Percentiles rank a stretch among this genome's conserved stretches.
Conservation (phyloP, 2,888 invertebrate genomes). For the Oasisia sp. region DNA sequence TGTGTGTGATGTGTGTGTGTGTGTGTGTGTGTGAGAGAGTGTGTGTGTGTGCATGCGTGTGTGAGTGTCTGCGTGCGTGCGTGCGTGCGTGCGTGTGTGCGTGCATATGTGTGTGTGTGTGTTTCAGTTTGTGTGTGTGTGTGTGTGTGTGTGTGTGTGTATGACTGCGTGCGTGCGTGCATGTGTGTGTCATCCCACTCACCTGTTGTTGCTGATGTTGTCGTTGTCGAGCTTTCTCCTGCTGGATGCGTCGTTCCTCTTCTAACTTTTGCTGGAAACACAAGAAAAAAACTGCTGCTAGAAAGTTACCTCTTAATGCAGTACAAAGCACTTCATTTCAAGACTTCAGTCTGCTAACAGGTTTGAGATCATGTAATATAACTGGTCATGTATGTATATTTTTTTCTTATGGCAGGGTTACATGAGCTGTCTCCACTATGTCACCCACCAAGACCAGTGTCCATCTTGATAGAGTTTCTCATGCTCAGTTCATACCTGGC, state of each 20-base stretch:
- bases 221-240: constrained; percentile 29
- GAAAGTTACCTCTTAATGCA: not conserved
- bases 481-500: no score
- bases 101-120: not conserved
- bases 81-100: not conserved
- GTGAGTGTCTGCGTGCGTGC: not conserved
- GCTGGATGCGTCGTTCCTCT: constrained; percentile 33
- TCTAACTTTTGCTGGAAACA: constrained; percentile 34
- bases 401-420: no score
- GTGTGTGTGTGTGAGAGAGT: not conserved
- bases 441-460: no score
- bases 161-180: not conserved
- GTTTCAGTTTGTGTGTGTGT: not conserved
- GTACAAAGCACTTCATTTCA: not conserved
- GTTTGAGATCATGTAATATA: no score
- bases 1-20: not conserved
- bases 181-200: not conserved
- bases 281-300: not conserved
- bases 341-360: no score
- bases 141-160: not conserved
- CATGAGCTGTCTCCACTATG: no score
- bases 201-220: constrained; percentile 14
- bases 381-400: no score
- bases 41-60: no score
- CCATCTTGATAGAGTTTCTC: no score